phyloP scores from a whole-genome alignment of 92 coral and sea anemone genomes.

The Parazoanthus atlanticus region DNA sequence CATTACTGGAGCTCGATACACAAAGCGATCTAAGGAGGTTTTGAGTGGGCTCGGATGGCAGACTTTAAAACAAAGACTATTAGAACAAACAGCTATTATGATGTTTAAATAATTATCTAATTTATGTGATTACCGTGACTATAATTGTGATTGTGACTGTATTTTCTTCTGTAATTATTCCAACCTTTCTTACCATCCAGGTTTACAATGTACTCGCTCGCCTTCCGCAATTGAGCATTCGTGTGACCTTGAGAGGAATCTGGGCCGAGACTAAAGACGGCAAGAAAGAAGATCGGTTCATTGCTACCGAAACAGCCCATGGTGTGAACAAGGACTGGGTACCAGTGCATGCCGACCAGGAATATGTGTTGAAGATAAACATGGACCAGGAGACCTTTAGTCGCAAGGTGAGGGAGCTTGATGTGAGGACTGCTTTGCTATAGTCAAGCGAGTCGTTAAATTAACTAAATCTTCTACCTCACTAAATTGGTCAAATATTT shows the following conservation, averaged over 20 bases:
- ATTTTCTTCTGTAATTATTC: neutral
- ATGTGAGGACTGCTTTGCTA: neutral
- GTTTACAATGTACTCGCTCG: slow-evolving; percentile 65
- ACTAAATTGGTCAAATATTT: too few species aligned
- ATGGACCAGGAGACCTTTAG: slow-evolving; percentile 55
- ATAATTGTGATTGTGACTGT: neutral
- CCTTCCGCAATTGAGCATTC: slow-evolving; percentile 69
- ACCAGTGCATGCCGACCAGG: slow-evolving; percentile 97
- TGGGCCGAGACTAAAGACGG: slow-evolving; percentile 87
- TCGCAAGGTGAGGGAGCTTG: slow-evolving; percentile 43
- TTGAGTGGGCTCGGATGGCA: too few species aligned
- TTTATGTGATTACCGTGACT: too few species aligned
- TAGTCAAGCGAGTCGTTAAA: neutral
- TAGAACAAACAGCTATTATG: too few species aligned
- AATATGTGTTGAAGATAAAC: slow-evolving; percentile 72
- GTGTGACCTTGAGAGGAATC: slow-evolving; percentile 80
- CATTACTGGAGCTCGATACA: too few species aligned
- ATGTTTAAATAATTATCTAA: too few species aligned
- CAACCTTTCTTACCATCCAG: slow-evolving; percentile 36
- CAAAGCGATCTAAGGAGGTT: too few species aligned
- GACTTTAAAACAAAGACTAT: too few species aligned
- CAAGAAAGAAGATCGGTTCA: slow-evolving; percentile 59
- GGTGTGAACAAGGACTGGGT: slow-evolving; percentile 85
- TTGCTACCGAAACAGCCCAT: slow-evolving; percentile 52
- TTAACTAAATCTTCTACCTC: too few species aligned